Conservation (phyloP, 1,140 invertebrate species). For the Sycophaga agraensis region DNA sequence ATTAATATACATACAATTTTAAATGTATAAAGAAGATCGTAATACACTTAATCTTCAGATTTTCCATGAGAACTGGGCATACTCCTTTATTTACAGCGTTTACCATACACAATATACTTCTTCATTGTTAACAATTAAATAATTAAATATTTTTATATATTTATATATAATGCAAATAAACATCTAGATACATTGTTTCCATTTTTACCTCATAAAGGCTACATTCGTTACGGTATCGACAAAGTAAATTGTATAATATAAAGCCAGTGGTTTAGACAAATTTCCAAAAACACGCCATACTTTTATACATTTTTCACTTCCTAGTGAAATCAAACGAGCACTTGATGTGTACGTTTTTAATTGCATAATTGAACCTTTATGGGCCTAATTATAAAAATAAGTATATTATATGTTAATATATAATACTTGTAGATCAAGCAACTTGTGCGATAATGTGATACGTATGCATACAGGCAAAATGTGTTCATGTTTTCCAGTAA, state of each 20-base stretch:
- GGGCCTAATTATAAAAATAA: conserved; percentile 11
- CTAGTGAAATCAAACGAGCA: conserved; percentile 29
- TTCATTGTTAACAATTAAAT: too few species aligned
- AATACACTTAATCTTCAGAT: too few species aligned
- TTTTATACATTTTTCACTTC: conserved; percentile 34
- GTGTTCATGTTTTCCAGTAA: conserved; percentile 32
- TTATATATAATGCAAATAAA: too few species aligned
- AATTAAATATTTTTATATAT: too few species aligned
- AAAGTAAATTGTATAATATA: conserved; percentile 31
- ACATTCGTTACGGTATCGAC: conserved; percentile 27
- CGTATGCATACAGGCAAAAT: conserved; percentile 13
- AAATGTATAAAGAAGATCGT: too few species aligned
- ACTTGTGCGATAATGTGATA: too few species aligned
- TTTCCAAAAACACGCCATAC: conserved; percentile 35
- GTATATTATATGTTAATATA: too few species aligned
- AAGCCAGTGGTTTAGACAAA: conserved; percentile 18
- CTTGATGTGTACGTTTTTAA: conserved; percentile 3
- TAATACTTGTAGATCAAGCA: not conserved
- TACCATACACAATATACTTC: too few species aligned
- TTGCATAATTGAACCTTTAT: conserved; percentile 15
- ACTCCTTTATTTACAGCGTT: too few species aligned
- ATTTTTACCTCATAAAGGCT: conserved; percentile 30
- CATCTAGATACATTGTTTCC: not conserved
- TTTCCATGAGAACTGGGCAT: too few species aligned
- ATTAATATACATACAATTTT: too few species aligned